Evolutionary conservation across 1,140 invertebrate genomes (phyloP).

Genomic region (Brachionus sp.): DNA sequence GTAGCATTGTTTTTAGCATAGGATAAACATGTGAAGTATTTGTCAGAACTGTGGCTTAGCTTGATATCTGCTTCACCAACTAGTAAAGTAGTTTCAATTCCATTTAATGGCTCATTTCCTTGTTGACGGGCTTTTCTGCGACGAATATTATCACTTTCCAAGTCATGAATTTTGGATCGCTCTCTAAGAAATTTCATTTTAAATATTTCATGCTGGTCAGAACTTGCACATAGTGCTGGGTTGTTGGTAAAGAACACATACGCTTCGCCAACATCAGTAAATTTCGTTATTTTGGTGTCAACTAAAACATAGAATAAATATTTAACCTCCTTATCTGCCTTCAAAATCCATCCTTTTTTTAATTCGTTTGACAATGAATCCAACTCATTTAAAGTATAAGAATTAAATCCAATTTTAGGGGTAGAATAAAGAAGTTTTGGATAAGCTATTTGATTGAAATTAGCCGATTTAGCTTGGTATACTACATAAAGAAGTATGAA

Average conservation of each 20-base stretch:
- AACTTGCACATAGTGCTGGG: neutral
- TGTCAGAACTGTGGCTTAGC: neutral
- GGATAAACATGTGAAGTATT: neutral
- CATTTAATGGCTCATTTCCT: neutral
- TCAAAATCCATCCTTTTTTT: constrained; percentile 34
- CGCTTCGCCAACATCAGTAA: neutral
- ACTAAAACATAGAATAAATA: constrained; percentile 14
- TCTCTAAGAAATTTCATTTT: neutral
- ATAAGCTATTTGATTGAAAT: neutral
- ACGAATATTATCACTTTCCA: neutral
- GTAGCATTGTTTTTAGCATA: neutral
- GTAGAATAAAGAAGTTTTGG: neutral
- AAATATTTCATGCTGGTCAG: neutral
- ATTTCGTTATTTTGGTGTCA: neutral
- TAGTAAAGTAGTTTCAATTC: constrained; percentile 15
- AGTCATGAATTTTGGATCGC: neutral
- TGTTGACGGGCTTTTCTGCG: neutral
- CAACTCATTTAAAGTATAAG: constrained; percentile 29
- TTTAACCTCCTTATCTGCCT: neutral
- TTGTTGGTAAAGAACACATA: constrained; percentile 34
- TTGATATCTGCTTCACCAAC: neutral
- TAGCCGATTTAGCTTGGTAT: neutral
- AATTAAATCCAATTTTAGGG: neutral
- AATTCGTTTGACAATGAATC: neutral
- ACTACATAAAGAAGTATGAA: neutral